Evolutionary conservation across 1,140 invertebrate species (phyloP), one percentile per base, ranked within the genome.

Genomic region (Zaprionus davidi): DNA sequence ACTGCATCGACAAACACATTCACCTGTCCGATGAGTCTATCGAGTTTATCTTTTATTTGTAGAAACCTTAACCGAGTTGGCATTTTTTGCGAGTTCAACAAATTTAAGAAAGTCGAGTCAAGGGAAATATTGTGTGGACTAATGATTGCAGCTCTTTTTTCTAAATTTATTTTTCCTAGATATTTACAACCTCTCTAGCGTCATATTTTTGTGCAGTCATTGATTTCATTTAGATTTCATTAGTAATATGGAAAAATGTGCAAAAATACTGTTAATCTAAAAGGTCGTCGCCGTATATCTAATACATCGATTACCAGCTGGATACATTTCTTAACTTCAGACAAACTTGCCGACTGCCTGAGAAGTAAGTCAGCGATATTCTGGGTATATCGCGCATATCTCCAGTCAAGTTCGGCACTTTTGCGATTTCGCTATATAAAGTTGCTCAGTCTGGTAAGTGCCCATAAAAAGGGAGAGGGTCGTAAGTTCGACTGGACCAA

Each of bases 401-500:
- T 44, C 13, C 20, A 15, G 7, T 51, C 20, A 26, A 26, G 44
- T 49, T 31, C 12, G 2, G 26, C 34, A 26, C 22, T 24, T 24
- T 24, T 44, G 12, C 12, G 7, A 46, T 7, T 9, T 3, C 11
- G 11, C 34, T 22, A 17, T 51, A 69, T 65, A 38, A 71, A 71
- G 38, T 51, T 20, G 11, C 31, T 36, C 28, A 20, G 28, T 12
- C 11, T 20, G 26, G 24, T 68, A 31, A 60, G 44, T 46, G 36
- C 49, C 15, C 22, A 55, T 71, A 63, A 73, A 77, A 67, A 63
- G 26, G 41, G 36, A 24, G 11, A 24, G 11, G 26, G 26, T 36
- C n/a, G 31, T 60, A 64, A 57, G 20, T 49, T 53, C 20, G 57
- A 38, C 31, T 49, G 36, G 56, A 56, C 22, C 63, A 70, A 75